Evolutionary conservation across 30 jellyfish, hydroid and myxozoan genomes (phyloP).

Genomic region (Pseudorhiza aurosa): DNA sequence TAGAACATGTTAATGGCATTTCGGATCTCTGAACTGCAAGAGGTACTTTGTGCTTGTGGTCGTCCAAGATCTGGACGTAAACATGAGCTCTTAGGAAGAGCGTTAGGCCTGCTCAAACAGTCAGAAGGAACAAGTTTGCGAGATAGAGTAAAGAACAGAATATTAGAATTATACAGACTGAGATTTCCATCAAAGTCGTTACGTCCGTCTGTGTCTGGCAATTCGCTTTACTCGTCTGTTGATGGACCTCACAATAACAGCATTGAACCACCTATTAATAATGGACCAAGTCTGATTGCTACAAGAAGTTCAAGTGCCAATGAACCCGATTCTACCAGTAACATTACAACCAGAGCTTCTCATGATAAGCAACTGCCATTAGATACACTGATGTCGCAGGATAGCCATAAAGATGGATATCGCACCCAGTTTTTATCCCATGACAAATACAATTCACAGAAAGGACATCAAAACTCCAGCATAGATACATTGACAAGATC

Average conservation of each 20-base stretch:
- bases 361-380: slow-evolving; percentile 27
- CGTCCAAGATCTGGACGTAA: slow-evolving; percentile 95
- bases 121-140: slow-evolving; percentile 72
- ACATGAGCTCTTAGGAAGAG: slow-evolving; percentile 89
- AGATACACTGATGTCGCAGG: background rate
- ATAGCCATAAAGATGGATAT: background rate
- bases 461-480: slow-evolving; percentile 22
- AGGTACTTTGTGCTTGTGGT: slow-evolving; percentile 85
- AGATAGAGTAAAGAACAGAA: slow-evolving; percentile 74
- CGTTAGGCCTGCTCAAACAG: slow-evolving; percentile 67
- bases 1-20: slow-evolving; percentile 90
- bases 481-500: slow-evolving; percentile 5
- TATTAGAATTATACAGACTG: slow-evolving; percentile 75
- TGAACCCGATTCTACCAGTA: slow-evolving; percentile 25
- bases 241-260: slow-evolving; percentile 22
- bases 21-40: slow-evolving; percentile 87
- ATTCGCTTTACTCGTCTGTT: slow-evolving; percentile 26
- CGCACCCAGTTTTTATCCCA: background rate
- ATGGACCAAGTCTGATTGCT: background rate
- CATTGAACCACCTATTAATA: background rate
- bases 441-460: slow-evolving; percentile 5
- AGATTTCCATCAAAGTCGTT: slow-evolving; percentile 64
- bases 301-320: slow-evolving; percentile 8
- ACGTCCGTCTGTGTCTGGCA: slow-evolving; percentile 21
- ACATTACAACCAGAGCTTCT: background rate